A percentile compares a stretch with the other conserved stretches of the same genome.
These are phyloP conservation scores for Callipepla californica DNA, from an alignment of 2,113 vertebrate genomes.

Conservation along the genomic window DNA sequence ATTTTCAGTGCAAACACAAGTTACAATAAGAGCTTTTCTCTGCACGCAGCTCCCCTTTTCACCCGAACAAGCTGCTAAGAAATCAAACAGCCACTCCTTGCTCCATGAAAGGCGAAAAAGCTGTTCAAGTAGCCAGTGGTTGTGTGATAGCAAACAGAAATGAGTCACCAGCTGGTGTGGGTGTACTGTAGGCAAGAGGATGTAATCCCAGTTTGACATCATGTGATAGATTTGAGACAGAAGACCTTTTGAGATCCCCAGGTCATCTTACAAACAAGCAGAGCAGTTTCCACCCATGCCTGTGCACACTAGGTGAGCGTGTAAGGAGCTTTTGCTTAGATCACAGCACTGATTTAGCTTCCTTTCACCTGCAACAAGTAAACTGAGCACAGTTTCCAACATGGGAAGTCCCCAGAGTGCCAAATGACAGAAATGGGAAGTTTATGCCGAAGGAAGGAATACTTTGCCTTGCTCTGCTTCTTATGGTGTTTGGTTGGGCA, in stretches of 20 bases:
- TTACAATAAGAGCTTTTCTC: slow-evolving; percentile 46
- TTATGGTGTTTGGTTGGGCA: not conserved
- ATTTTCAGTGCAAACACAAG: slow-evolving; percentile 68
- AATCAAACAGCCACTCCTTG: slow-evolving; percentile 43
- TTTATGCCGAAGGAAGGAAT: not conserved
- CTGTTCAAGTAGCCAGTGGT: not conserved
- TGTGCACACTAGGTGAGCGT: not conserved
- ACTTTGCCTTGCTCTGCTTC: not conserved
- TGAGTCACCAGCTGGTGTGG: slow-evolving; percentile 36
- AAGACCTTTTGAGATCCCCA: not conserved
- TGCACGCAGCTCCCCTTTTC: not conserved
- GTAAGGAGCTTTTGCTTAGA: not conserved
- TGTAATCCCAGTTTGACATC: slow-evolving; percentile 9
- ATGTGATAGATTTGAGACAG: slow-evolving; percentile 10
- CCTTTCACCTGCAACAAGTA: not conserved
- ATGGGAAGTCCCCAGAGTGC: not conserved
- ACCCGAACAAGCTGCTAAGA: not conserved
- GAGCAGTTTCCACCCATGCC: not conserved
- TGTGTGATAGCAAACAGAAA: slow-evolving; percentile 41
- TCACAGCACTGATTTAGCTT: not conserved
- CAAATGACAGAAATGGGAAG: not conserved
- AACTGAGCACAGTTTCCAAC: not conserved
- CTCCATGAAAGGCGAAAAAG: slow-evolving; percentile 10
- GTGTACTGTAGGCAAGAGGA: not conserved
- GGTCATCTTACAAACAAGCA: not conserved